phyloP scores from a whole-genome alignment of 2,113 vertebrate genomes.

The Sula dactylatra region DNA sequence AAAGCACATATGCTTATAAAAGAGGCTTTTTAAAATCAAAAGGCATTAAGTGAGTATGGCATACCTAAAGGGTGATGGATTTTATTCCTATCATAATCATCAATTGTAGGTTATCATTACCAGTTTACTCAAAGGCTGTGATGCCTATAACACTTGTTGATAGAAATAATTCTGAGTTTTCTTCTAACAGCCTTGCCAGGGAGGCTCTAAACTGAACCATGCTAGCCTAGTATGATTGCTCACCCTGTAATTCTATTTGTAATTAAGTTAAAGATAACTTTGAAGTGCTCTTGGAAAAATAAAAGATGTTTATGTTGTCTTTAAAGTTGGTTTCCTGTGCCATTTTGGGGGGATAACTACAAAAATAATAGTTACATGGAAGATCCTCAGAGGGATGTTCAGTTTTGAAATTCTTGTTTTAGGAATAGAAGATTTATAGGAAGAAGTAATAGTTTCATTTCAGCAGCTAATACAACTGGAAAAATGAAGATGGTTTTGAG shows the following conservation, averaged over 20 bases:
- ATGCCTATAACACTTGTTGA: background rate
- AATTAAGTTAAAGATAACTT: slow-evolving; percentile 30
- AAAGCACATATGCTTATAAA: background rate
- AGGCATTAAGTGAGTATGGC: background rate
- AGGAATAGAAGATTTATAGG: background rate
- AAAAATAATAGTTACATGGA: background rate
- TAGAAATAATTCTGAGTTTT: background rate
- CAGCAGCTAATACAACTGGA: background rate
- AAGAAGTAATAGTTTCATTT: background rate
- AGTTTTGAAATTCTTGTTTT: background rate
- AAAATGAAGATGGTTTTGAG: background rate
- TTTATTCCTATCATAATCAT: background rate
- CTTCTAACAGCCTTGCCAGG: background rate
- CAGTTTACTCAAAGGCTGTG: background rate
- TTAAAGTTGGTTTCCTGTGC: background rate
- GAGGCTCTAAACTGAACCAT: background rate
- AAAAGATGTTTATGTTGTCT: background rate
- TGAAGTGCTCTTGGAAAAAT: slow-evolving; percentile 21
- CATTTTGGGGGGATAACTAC: background rate
- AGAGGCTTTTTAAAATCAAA: background rate
- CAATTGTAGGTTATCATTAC: background rate
- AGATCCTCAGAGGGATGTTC: background rate
- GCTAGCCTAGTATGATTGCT: background rate
- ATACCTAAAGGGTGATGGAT: background rate
- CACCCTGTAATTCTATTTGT: background rate